Evolutionary conservation across 2,888 invertebrate genomes (phyloP), one percentile per base, ranked within the genome.

Genomic region (Andrena chrysosceles): DNA sequence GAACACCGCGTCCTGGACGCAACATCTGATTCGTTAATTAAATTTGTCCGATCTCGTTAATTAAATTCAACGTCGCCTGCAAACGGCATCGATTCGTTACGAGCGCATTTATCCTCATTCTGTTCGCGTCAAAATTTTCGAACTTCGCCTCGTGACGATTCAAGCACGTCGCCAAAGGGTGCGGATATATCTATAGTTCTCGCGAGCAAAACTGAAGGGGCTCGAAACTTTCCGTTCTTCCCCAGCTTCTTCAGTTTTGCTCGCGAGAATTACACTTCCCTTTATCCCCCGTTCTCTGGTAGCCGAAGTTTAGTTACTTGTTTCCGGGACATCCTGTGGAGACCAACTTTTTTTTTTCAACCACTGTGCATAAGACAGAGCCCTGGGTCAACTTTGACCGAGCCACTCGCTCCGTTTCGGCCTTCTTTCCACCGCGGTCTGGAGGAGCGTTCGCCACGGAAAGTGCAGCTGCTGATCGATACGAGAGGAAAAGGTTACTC

Each of bases 381-480:
- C 42, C 42, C 42, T 42, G 42, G 42, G 42, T 42, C 42, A 42
- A 42, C 42, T 42, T 42, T 42, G 42, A 42, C 42, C 4, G 4
- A 20, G 56, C 10, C 56, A 56, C 42, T 26, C 56, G 23, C 56
- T 13, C 56, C 4, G 56, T 23, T 56, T 56, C 23, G 23, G 10
- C 23, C 56, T 8, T 56, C 26, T 10, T 23, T 26, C 1, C 10
- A 26, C 26, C 23, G 56, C 23, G 20, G 23, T 56, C 23, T 20
- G 23, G 10, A 56, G 56, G 10, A 20, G 20, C 56, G 56, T 56
- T 35, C 29, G 66, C 33, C 42, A 20, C 52, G 62, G 67, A 77
- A 79, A 79, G 63, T 66, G 73, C 85, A 85, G 83, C 73, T 82
- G 85, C 68, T 74, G 83, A 85, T 86, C 74, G 70, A 79, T 74